phyloP scores from a whole-genome alignment of 1,140 invertebrate genomes.

The Gonioctena quinquepunctata region DNA sequence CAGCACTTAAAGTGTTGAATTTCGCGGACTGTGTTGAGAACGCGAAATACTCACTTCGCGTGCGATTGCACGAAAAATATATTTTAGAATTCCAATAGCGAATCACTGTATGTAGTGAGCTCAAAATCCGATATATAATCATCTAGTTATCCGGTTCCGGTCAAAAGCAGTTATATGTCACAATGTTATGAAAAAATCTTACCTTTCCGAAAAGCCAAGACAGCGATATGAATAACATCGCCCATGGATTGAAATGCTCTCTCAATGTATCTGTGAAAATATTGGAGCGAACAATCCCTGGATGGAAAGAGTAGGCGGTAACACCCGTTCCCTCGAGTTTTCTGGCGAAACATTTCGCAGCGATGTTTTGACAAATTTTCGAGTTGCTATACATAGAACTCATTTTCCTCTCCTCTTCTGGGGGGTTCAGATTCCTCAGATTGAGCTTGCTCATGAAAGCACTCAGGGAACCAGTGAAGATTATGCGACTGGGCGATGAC shows the following conservation, averaged over 20 bases:
- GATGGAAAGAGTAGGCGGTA: constrained; percentile 14
- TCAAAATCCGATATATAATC: too few species aligned
- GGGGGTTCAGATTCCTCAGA: constrained; percentile 44
- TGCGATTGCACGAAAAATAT: too few species aligned
- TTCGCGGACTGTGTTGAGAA: too few species aligned
- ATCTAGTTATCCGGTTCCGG: too few species aligned
- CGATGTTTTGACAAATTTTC: constrained; percentile 70
- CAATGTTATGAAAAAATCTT: too few species aligned
- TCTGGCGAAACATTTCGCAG: constrained; percentile 64
- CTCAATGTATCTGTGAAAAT: background rate
- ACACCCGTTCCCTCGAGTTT: constrained; percentile 59
- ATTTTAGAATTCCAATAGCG: too few species aligned
- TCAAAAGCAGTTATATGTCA: too few species aligned
- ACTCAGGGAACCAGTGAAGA: constrained; percentile 53
- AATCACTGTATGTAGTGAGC: too few species aligned
- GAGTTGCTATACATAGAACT: constrained; percentile 46
- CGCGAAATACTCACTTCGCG: too few species aligned
- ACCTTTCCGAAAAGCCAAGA: background rate
- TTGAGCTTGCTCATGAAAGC: constrained; percentile 54
- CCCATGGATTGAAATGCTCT: background rate
- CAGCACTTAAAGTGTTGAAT: too few species aligned
- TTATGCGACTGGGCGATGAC: constrained; percentile 55
- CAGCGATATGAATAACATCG: background rate
- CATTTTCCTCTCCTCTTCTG: background rate
- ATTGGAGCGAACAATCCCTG: background rate